Percentiles rank a stretch among this genome's conserved stretches.
These are phyloP conservation scores for Oncorhynchus nerka DNA, from an alignment of 2,113 vertebrate species.

Conservation along the genomic window DNA sequence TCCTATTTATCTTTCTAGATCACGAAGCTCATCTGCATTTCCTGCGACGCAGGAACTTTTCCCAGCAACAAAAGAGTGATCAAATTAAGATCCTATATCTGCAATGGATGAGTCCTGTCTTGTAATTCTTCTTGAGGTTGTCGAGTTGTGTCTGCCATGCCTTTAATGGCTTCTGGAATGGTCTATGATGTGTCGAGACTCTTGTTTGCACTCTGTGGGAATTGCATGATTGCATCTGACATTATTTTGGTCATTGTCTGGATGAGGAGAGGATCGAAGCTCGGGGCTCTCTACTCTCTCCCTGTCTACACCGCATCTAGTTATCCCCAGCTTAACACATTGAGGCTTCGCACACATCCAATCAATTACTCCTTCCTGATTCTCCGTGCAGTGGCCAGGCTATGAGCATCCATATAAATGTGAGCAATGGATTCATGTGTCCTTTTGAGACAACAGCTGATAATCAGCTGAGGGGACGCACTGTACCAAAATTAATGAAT, in stretches of 20 bases:
- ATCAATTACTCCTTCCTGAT: slow-evolving; percentile 17
- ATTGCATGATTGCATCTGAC: slow-evolving; percentile 12
- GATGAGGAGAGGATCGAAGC: not conserved
- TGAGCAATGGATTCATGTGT: slow-evolving; percentile 7
- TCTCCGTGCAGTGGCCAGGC: not conserved
- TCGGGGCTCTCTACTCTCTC: not conserved
- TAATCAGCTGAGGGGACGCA: too few relatives aligned
- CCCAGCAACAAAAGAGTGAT: too few relatives aligned
- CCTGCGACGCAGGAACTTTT: too few relatives aligned
- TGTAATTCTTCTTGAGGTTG: not conserved
- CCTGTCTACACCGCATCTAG: slow-evolving; percentile 1
- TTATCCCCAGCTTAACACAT: slow-evolving; percentile 2
- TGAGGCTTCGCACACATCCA: slow-evolving; percentile 7
- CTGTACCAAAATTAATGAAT: too few relatives aligned
- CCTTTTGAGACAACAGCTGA: too few relatives aligned
- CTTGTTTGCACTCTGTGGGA: slow-evolving; percentile 24
- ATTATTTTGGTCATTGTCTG: slow-evolving; percentile 5
- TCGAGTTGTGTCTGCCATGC: not conserved
- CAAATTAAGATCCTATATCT: too few relatives aligned
- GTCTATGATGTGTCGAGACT: not conserved
- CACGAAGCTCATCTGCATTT: too few relatives aligned
- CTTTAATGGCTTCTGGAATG: slow-evolving; percentile 1
- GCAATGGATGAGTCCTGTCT: not conserved
- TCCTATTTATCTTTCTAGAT: too few relatives aligned
- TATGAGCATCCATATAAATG: slow-evolving; percentile 12